Evolutionary conservation across 2,888 invertebrate genomes (phyloP), one percentile per base, ranked within the genome.

Genomic region (Trichopria drosophilae): DNA sequence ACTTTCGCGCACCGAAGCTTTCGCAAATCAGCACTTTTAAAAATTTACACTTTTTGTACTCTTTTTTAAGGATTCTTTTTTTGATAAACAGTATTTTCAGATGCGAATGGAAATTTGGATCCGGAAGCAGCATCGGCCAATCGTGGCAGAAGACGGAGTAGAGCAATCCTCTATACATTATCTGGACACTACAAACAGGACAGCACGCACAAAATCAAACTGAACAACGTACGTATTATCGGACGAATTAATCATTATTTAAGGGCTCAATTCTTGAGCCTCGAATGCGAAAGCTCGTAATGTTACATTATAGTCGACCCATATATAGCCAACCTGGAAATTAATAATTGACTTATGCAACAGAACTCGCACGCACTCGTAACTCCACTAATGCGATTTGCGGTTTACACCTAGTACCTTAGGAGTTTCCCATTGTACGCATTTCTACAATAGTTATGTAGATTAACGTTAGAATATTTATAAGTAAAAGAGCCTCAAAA

Each of bases 161-260:
- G 96, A 72, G 96, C 96, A 32, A 95, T 96, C 52, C 86, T 96
- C 58, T 96, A 96, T 80, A 95, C 96, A 80, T 84, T 96, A 67
- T 95, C 94, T 65, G 96, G 96, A 59, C 95, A 95, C 79, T 96
- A 95, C 79, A 93, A 92, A 76, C 93, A 92, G 72, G 93, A 93
- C 78, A 91, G 91, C 79, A 91, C 95, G 81, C 88, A 87, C 62
- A 95, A 95, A 81, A 83, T 94, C 69, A 94, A 94, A 81, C 82
- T 95, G 66, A 94, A 93, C 79, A 95, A 93, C 81, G 95, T 94
- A 82, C 88, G 90, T 58, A 37, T 1, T 26, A 20, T 28, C 18
- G n/a, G 23, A 24, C 6, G 15, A 6, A 37, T 37, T 19, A 4
- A 22, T 35, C 18, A n/a, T 6, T 35, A 29, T 7, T 13, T 29